phyloP scores from a whole-genome alignment of 1,140 invertebrate genomes.

The Drosophila kanapiae region DNA sequence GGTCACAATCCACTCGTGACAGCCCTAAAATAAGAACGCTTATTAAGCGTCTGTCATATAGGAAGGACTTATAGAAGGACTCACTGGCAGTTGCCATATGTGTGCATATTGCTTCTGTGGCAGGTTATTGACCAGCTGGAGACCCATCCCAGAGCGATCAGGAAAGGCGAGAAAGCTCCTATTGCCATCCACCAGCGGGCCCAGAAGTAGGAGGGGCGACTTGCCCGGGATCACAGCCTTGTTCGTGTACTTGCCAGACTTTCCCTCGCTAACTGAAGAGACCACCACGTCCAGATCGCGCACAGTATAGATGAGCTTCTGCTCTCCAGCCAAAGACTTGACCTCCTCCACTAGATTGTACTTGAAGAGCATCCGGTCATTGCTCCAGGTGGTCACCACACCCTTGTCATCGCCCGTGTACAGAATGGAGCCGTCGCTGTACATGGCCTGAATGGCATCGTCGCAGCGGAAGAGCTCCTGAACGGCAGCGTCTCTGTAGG shows the following conservation, averaged over 20 bases:
- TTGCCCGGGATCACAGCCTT: slow-evolving; percentile 77
- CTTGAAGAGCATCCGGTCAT: slow-evolving; percentile 82
- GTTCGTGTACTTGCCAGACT: slow-evolving; percentile 79
- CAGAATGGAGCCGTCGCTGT: slow-evolving; percentile 66
- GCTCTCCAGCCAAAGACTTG: slow-evolving; percentile 75
- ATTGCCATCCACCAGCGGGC: slow-evolving; percentile 53
- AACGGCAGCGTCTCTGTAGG: slow-evolving; percentile 54
- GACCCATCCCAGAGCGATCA: slow-evolving; percentile 79
- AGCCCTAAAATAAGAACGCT: slow-evolving; percentile 47
- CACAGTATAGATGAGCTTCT: slow-evolving; percentile 74
- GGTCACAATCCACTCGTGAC: slow-evolving; percentile 81
- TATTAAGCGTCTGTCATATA: background rate
- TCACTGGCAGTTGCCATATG: slow-evolving; percentile 69
- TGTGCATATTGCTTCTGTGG: slow-evolving; percentile 53
- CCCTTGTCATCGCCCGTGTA: slow-evolving; percentile 84
- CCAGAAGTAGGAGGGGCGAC: slow-evolving; percentile 72
- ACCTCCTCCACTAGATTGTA: slow-evolving; percentile 84
- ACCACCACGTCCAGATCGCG: slow-evolving; percentile 78
- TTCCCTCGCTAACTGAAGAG: slow-evolving; percentile 63
- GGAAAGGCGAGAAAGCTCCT: slow-evolving; percentile 70
- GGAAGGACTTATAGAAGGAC: background rate
- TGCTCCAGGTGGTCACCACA: slow-evolving; percentile 79
- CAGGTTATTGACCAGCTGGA: slow-evolving; percentile 69
- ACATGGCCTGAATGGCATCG: slow-evolving; percentile 79
- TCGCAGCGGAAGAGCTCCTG: slow-evolving; percentile 74